These are phyloP conservation scores for Lagria hirta DNA, from an alignment of 2,888 invertebrate species.

Conservation along the genomic window DNA sequence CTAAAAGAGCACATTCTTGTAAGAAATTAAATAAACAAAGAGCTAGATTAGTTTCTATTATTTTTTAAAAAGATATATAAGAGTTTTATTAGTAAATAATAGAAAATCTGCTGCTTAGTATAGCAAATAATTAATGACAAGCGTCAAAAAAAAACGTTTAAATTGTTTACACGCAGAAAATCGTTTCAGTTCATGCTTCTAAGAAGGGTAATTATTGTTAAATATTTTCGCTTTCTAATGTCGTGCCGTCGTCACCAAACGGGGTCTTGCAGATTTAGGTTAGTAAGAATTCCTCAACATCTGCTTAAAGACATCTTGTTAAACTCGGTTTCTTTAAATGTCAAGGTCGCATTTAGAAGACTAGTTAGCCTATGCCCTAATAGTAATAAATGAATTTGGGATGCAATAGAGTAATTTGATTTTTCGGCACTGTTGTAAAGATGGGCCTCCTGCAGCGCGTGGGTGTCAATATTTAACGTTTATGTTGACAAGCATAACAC, in stretches of 20 bases:
- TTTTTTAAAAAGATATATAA: too few species aligned
- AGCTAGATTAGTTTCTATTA: too few species aligned
- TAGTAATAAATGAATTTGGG: background rate
- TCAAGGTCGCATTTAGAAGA: conserved; percentile 28
- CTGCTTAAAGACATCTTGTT: conserved; percentile 26
- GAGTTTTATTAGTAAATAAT: too few species aligned
- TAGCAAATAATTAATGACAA: too few species aligned
- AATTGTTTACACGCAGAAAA: conserved; percentile 37
- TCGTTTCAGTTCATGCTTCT: conserved; percentile 38
- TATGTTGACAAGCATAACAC: conserved; percentile 20
- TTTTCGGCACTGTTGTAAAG: conserved; percentile 9
- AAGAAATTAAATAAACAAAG: too few species aligned
- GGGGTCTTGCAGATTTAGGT: conserved; percentile 42
- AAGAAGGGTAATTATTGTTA: conserved; percentile 48
- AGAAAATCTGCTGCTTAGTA: too few species aligned
- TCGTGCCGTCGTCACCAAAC: conserved; percentile 43
- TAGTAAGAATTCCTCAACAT: conserved; percentile 38
- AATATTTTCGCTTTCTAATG: conserved; percentile 52
- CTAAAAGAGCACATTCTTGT: too few species aligned
- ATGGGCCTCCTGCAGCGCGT: conserved; percentile 17
- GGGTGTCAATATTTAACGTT: conserved; percentile 23
- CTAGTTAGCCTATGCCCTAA: background rate
- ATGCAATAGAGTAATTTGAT: background rate
- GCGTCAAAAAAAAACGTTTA: conserved; percentile 30
- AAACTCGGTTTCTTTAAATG: conserved; percentile 29